Base-by-base conservation (phyloP, 2,797 vertebrate genomes). In the Dipus sagitta region DNA sequence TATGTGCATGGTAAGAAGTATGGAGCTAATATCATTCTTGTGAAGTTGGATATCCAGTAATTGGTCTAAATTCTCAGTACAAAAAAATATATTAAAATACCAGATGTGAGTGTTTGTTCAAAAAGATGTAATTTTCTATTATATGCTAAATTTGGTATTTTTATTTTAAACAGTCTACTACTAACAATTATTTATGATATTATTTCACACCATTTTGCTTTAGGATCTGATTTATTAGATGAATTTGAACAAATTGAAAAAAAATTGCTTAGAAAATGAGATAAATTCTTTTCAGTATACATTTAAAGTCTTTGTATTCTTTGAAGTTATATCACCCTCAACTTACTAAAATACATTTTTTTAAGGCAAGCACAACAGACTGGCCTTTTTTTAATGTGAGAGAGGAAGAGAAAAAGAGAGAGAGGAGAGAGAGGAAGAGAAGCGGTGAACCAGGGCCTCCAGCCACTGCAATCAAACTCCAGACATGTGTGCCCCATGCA, bases 181-280 rank as follows among this genome's bases (percentile, higher is more conserved):
- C 24, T 90, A 60, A 32, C 84, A 76, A 68, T 70, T 91, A 13
- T 23, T 1, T 11, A 90, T 85, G 26, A 18, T 67, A 71, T 60
- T 94, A 52, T 75, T 20, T 81, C 9, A 3, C 10, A 74, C 2
- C 1, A 2, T 11, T 86, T 79, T 91, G 4, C 30, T 91, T 92
- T 83, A 17, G 76, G 93, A 77, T 89, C 23, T 42, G 52, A 67
- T 62, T 91, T 82, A 87, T 20, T 84, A 75, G 75, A 71, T 87
- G 47, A 78, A 75, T 88, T 38, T 30, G 82, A 95, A 12, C 65
- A 64, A 58, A 52, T 83, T 88, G 54, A 58, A 58, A 58, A 17
- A 17, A 58, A 6, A 79, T 2, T 82, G 32, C 18, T 80, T 89
- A 91, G 28, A 67, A 86, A 89, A 65, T 58, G 52, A 8, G 11